Evolutionary conservation across 2,797 vertebrate species (phyloP).

Genomic region (Prionace glauca): DNA sequence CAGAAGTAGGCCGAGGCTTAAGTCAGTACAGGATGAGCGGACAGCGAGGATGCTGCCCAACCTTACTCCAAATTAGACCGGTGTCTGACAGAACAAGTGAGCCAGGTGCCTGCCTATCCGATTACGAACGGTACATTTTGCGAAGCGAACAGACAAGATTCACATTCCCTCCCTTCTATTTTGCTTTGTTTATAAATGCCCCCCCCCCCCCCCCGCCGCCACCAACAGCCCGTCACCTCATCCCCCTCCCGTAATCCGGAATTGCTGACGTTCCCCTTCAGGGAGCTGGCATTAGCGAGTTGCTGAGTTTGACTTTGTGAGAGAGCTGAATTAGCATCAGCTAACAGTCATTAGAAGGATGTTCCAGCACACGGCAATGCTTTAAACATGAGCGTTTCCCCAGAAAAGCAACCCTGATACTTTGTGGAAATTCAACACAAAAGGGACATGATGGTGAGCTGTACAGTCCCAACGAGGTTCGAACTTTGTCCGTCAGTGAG

Average conservation of each 20-base stretch:
- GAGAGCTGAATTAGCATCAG: slow-evolving; percentile 9
- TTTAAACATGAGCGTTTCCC: not conserved
- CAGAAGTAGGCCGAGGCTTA: not conserved
- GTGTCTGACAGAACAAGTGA: no score
- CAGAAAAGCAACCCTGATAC: not conserved
- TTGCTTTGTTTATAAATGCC: not conserved
- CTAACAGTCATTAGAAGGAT: not conserved
- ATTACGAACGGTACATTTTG: not conserved
- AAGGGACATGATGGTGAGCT: not conserved
- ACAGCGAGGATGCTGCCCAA: not conserved
- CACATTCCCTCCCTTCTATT: not conserved
- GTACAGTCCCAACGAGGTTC: not conserved
- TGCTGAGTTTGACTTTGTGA: not conserved
- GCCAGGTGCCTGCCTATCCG: not conserved
- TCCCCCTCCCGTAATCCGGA: not conserved
- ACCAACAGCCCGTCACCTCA: no score
- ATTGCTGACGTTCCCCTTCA: slow-evolving; percentile 6
- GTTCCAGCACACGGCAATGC: not conserved
- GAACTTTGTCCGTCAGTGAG: not conserved
- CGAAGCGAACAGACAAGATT: not conserved
- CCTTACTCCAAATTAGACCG: not conserved
- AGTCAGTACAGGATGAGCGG: not conserved
- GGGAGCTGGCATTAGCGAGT: not conserved
- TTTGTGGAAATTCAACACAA: not conserved
- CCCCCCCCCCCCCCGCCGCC: not conserved